phyloP scores from a whole-genome alignment of 2,888 invertebrate genomes.

The Drosophila fungiperda region DNA sequence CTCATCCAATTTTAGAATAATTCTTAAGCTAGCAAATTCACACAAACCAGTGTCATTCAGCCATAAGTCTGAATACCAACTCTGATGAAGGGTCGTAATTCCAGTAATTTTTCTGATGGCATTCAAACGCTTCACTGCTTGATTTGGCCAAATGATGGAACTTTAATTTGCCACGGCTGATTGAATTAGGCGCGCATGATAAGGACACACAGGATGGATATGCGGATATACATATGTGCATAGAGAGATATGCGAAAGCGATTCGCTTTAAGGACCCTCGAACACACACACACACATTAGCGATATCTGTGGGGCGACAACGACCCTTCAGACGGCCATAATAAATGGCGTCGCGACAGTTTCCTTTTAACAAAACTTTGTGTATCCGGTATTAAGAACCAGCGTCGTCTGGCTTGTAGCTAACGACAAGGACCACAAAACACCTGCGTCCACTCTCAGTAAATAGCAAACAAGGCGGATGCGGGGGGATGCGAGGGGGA shows the following conservation, averaged over 20 bases:
- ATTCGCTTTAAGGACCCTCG: constrained; percentile 48
- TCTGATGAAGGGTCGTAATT: constrained; percentile 54
- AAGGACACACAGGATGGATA: constrained; percentile 33
- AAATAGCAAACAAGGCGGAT: constrained; percentile 1
- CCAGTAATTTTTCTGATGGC: constrained; percentile 53
- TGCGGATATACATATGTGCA: constrained; percentile 6
- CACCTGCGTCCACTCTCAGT: constrained; percentile 82
- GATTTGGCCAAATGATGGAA: constrained; percentile 64
- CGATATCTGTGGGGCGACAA: constrained; percentile 76
- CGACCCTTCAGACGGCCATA: constrained; percentile 80
- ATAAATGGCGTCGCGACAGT: constrained; percentile 84
- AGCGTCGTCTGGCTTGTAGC: constrained; percentile 58
- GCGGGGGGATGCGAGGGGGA: no score
- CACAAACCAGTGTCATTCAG: constrained; percentile 30
- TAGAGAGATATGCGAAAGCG: constrained; percentile 28
- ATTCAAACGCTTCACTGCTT: constrained; percentile 60
- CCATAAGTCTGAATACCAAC: constrained; percentile 39
- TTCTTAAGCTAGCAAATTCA: not conserved
- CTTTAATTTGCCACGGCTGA: constrained; percentile 80
- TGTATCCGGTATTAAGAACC: constrained; percentile 79
- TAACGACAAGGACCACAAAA: constrained; percentile 55
- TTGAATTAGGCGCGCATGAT: constrained; percentile 71
- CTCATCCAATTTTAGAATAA: not conserved
- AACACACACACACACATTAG: constrained; percentile 66
- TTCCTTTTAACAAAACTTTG: constrained; percentile 80